Conservation (phyloP, 2,888 invertebrate species). For the Lasioglossum malachurum region DNA sequence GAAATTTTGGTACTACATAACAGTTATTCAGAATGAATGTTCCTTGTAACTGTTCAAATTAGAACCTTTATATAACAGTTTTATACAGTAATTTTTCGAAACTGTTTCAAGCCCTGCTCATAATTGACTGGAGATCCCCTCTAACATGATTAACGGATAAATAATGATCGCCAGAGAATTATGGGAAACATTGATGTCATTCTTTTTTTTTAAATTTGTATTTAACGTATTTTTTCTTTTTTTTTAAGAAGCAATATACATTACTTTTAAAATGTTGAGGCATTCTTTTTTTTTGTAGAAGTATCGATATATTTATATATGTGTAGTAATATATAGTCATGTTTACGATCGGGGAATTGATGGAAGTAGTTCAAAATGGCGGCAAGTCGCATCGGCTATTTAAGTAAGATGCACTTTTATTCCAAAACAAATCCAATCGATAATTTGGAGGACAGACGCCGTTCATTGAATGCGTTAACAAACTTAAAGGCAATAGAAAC, state of each 20-base stretch:
- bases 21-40: neutral
- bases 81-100: neutral
- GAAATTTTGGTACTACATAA: neutral
- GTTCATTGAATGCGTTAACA: constrained; percentile 67
- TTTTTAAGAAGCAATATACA: constrained; percentile 72
- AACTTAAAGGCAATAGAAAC: constrained; percentile 63
- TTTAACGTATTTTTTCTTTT: constrained; percentile 25
- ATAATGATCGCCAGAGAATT: constrained; percentile 61
- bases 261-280: constrained; percentile 63
- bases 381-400: constrained; percentile 80
- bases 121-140: constrained; percentile 27
- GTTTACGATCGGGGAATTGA: constrained; percentile 81
- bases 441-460: constrained; percentile 76
- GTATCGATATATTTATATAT: constrained; percentile 32
- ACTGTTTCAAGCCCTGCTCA: constrained; percentile 10
- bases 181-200: constrained; percentile 65
- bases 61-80: neutral
- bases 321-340: constrained; percentile 17
- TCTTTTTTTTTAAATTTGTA: constrained; percentile 14
- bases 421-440: constrained; percentile 66
- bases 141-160: constrained; percentile 6
- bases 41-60: neutral
- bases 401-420: constrained; percentile 69
- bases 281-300: constrained; percentile 41
- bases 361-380: constrained; percentile 85